Conservation (phyloP, 2,113 vertebrate genomes). For the Tetrax tetrax region DNA sequence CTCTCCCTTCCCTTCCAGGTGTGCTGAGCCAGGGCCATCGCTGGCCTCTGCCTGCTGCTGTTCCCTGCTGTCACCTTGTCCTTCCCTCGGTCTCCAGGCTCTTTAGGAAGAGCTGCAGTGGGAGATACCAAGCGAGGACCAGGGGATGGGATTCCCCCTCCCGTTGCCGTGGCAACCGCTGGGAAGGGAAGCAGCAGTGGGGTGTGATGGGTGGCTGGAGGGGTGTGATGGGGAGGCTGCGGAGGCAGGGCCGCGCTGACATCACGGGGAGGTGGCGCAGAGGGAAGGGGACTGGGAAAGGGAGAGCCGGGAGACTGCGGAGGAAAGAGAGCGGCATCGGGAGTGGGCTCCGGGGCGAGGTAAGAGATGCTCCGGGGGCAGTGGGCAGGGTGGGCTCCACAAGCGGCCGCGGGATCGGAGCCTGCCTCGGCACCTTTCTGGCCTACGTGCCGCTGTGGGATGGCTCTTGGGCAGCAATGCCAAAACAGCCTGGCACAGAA, state of each 20-base stretch:
- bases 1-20: background rate
- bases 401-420: background rate
- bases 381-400: background rate
- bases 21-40: accelerated
- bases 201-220: background rate
- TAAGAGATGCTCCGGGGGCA: background rate
- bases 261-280: constrained; percentile 33
- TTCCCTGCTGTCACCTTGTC: background rate
- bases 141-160: constrained; percentile 58
- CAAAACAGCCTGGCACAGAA: background rate
- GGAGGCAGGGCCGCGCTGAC: constrained; percentile 42
- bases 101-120: constrained; percentile 30
- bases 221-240: constrained; percentile 24
- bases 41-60: background rate
- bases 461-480: background rate
- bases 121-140: constrained; percentile 6
- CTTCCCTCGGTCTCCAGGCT: background rate
- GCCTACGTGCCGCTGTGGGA: background rate
- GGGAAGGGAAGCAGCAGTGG: constrained; percentile 17
- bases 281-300: background rate
- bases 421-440: background rate
- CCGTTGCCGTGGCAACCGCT: constrained; percentile 47
- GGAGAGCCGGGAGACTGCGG: constrained; percentile 38
- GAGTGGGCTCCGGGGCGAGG: constrained; percentile 8
- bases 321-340: background rate